Conservation (phyloP, 92 coral and sea anemone species). For the Palythoa grandis region DNA sequence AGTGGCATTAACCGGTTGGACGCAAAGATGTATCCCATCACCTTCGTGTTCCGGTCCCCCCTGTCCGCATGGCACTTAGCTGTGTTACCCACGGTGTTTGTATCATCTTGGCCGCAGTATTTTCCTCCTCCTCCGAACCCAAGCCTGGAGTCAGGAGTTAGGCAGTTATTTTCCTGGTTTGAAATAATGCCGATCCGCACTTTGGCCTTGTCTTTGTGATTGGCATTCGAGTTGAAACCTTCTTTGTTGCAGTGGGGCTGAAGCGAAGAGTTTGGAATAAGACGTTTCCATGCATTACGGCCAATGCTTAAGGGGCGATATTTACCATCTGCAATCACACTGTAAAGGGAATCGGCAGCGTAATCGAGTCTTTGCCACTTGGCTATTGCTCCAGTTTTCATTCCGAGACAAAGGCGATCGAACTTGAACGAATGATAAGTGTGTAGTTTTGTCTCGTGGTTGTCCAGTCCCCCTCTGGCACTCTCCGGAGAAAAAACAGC, state of each 20-base stretch:
- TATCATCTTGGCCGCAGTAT: constrained; percentile 6
- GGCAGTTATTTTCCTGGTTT: constrained; percentile 21
- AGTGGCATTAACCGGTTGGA: background rate
- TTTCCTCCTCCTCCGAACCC: constrained; percentile 41
- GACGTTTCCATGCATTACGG: constrained; percentile 13
- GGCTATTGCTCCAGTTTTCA: background rate
- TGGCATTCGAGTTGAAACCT: constrained; percentile 17
- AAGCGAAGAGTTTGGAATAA: constrained; percentile 9
- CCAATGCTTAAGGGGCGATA: constrained; percentile 20
- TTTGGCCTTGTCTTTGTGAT: constrained; percentile 2
- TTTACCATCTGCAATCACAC: background rate
- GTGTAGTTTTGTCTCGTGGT: constrained; percentile 45
- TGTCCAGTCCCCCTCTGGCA: constrained; percentile 16
- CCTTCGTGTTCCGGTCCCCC: constrained; percentile 35
- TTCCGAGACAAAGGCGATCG: constrained; percentile 32
- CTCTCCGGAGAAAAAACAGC: background rate
- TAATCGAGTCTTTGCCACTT: constrained; percentile 20
- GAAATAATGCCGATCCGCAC: constrained; percentile 14
- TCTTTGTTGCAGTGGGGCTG: constrained; percentile 32
- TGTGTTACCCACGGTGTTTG: constrained; percentile 37
- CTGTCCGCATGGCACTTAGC: constrained; percentile 17
- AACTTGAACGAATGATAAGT: constrained; percentile 24
- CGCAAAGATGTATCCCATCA: constrained; percentile 44
- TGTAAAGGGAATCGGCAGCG: constrained; percentile 29
- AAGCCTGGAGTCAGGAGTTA: constrained; percentile 33